Percentiles rank a stretch among this genome's conserved stretches.
phyloP scores from a whole-genome alignment of 2,113 vertebrate species.

The Probosciger aterrimus region DNA sequence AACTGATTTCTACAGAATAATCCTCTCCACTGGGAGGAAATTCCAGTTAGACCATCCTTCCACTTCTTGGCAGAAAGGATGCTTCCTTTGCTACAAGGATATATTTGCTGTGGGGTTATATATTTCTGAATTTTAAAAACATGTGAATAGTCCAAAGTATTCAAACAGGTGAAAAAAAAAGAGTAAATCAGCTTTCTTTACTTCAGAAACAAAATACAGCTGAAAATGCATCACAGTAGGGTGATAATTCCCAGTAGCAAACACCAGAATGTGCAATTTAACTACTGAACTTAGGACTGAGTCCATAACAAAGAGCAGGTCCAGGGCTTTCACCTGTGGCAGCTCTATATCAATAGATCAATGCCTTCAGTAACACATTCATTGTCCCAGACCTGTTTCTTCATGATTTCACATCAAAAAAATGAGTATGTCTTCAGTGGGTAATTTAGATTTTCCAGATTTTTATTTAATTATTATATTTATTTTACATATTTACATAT shows the following conservation, averaged over 20 bases:
- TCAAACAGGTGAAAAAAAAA: neutral
- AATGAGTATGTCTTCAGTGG: neutral
- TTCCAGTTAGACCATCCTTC: neutral
- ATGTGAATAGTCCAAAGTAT: neutral
- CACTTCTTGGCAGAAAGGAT: neutral
- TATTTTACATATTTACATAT: neutral
- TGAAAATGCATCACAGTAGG: neutral
- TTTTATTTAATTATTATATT: neutral
- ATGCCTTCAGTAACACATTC: neutral
- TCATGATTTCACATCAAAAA: neutral
- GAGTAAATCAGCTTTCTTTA: neutral
- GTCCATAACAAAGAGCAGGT: neutral
- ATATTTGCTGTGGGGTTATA: neutral
- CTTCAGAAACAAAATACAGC: neutral
- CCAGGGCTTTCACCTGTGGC: neutral
- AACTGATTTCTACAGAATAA: neutral
- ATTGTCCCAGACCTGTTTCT: neutral
- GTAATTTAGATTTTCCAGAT: neutral
- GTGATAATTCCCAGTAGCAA: neutral
- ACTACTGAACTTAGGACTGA: neutral
- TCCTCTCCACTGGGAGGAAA: conserved; percentile 34
- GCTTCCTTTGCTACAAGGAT: neutral
- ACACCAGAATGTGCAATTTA: neutral
- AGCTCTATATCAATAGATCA: neutral
- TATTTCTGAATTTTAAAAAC: neutral